Base-by-base conservation (phyloP, 2,797 vertebrate species). In the Poeciliopsis infans region DNA sequence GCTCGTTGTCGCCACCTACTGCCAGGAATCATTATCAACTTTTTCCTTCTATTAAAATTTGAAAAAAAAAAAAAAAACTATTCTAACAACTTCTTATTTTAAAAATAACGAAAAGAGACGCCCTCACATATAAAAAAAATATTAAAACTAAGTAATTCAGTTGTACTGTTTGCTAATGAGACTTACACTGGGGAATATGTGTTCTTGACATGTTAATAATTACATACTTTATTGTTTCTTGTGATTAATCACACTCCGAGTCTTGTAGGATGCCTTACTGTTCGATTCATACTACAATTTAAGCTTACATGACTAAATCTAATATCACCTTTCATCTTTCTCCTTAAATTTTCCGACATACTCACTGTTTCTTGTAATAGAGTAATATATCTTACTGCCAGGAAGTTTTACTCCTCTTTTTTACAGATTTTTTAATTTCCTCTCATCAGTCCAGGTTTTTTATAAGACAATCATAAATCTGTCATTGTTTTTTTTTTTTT, bases 1-100 rank as follows among this genome's bases (percentile, higher is more conserved):
- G 61, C 0, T 7, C 61, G 4, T 5, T n/a, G 70, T 0, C 75
- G 87, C 82, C 89, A 20, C 83, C 90, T 84, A 0, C 75, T 75
- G 91, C 3, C 31, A 0, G 0, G 84, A 87, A 75, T 25, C 18
- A 79, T 25, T 11, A 8, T 49, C 8, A 16, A 20, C 31, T 51
- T 72, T n/a, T 28, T 46, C 15, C 25, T 53, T 25, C 7, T 53
- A 53, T 53, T 25, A 23, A 25, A 10, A 8, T 10, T 3, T 53
- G 23, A 10, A 53, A 2, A 8, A 25, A 53, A 25, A 0, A 10
- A 53, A 2, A 8, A 25, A 53, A 25, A 0, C 7, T 53, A 25
- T 23, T 53, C 51, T 25, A 25, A 8, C 23, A 53, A 10, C 7
- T 53, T 53, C 20, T 53, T 23, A 25, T 53, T 25, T 53, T 8